Conservation (phyloP, 2,888 invertebrate genomes). For the Brachynemurus nebulosus region DNA sequence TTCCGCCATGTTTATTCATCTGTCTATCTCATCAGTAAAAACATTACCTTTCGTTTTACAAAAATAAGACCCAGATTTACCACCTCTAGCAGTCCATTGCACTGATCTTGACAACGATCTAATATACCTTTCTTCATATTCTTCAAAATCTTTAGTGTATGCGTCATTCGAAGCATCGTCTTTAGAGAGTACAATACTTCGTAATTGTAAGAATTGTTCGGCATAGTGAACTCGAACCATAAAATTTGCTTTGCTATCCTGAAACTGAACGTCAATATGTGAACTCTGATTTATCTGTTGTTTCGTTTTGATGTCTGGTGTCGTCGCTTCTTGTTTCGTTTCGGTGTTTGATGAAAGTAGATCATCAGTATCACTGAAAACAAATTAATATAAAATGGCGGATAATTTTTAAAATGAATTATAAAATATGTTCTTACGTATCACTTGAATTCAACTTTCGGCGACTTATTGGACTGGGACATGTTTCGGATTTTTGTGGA, state of each 20-base stretch:
- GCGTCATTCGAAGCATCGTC: conserved; percentile 22
- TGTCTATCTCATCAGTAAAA: too few species aligned
- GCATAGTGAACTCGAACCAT: conserved; percentile 86
- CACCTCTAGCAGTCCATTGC: conserved; percentile 89
- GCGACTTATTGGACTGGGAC: conserved; percentile 35
- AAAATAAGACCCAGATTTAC: conserved; percentile 94
- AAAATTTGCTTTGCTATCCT: conserved; percentile 61
- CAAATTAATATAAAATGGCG: conserved; percentile 17
- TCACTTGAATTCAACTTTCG: conserved; percentile 29
- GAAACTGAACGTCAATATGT: conserved; percentile 43
- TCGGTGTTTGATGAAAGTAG: neutral
- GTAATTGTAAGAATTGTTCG: conserved; percentile 73
- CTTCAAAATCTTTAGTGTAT: conserved; percentile 3
- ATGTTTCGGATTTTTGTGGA: conserved; percentile 24
- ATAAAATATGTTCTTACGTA: conserved; percentile 32
- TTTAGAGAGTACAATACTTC: conserved; percentile 32
- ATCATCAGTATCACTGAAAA: conserved; percentile 1
- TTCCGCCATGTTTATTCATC: neutral
- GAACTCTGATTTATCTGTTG: conserved; percentile 18
- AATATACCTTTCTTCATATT: conserved; percentile 59
- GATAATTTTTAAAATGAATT: too few species aligned
- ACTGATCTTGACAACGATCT: conserved; percentile 73
- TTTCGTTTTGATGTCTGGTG: conserved; percentile 14
- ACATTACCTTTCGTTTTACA: conserved; percentile 81
- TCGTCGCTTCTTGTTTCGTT: conserved; percentile 9